phyloP scores from a whole-genome alignment of 2,797 vertebrate species.

The Ceyx erithaca region DNA sequence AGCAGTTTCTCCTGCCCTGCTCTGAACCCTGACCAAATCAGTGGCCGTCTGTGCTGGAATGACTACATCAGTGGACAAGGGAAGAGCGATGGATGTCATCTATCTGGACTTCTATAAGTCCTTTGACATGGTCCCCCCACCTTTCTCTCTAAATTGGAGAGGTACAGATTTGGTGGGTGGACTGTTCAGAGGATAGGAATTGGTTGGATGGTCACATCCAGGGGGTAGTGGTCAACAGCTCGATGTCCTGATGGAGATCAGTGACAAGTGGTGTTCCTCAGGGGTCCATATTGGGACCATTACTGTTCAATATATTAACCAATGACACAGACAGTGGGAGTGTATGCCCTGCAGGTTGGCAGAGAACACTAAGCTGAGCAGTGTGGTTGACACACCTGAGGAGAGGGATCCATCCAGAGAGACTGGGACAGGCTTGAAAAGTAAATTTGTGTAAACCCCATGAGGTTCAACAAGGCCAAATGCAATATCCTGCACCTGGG shows the following conservation, averaged over 20 bases:
- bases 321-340: not conserved
- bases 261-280: not conserved
- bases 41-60: not conserved
- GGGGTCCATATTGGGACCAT: not conserved
- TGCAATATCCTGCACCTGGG: not conserved
- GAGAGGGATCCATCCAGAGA: not conserved
- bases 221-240: not conserved
- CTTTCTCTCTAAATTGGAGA: not conserved
- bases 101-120: not conserved
- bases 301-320: not conserved
- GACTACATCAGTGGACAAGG: not conserved
- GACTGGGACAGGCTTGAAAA: not conserved
- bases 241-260: not conserved
- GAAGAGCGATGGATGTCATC: not conserved
- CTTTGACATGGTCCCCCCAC: not conserved
- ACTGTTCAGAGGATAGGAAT: not conserved
- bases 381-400: not conserved
- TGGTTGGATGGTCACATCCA: not conserved
- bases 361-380: not conserved
- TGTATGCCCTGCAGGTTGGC: not conserved
- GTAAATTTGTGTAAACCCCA: not conserved
- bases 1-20: not conserved
- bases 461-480: not conserved
- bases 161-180: not conserved
- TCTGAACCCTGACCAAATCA: not conserved